phyloP scores from a whole-genome alignment of 1,140 invertebrate genomes.

The Penaeus indicus region DNA sequence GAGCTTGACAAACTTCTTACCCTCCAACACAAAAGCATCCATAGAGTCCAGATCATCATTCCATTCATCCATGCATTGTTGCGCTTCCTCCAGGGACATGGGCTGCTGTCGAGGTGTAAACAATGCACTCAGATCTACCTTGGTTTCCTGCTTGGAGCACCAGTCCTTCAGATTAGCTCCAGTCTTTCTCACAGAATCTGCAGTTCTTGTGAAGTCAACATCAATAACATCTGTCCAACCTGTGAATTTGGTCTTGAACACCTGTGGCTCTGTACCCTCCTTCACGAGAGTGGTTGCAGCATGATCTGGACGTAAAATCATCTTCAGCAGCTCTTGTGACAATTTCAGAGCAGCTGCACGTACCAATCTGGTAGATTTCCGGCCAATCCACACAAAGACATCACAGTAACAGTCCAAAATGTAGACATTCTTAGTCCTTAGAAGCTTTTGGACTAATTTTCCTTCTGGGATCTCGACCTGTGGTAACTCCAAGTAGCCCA shows the following conservation, averaged over 20 bases:
- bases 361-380: constrained; percentile 96
- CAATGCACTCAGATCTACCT: constrained; percentile 92
- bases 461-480: constrained; percentile 84
- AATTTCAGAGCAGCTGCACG: constrained; percentile 96
- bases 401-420: constrained; percentile 96
- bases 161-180: constrained; percentile 96
- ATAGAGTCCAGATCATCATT: constrained; percentile 97
- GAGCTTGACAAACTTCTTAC: constrained; percentile 94
- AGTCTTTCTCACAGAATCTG: constrained; percentile 95
- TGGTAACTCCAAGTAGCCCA: constrained; percentile 98
- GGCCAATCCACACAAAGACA: constrained; percentile 99
- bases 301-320: constrained; percentile 89
- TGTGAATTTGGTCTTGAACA: constrained; percentile 97
- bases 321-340: constrained; percentile 93
- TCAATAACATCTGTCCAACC: constrained; percentile 99
- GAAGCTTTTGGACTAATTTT: constrained; percentile 80
- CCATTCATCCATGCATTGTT: constrained; percentile 91
- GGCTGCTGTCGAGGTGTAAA: constrained; percentile 94
- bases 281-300: constrained; percentile 81
- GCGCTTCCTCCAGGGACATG: constrained; percentile 88
- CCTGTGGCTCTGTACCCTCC: constrained; percentile 85
- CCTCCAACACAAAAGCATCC: constrained; percentile 98
- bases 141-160: constrained; percentile 85
- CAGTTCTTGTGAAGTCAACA: constrained; percentile 98
- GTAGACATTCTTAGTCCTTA: constrained; percentile 96